A percentile compares a stretch with the other conserved stretches of the same genome.
These are phyloP conservation scores for Colistium nudipinnis DNA, from an alignment of 2,113 vertebrate genomes.

Conservation along the genomic window DNA sequence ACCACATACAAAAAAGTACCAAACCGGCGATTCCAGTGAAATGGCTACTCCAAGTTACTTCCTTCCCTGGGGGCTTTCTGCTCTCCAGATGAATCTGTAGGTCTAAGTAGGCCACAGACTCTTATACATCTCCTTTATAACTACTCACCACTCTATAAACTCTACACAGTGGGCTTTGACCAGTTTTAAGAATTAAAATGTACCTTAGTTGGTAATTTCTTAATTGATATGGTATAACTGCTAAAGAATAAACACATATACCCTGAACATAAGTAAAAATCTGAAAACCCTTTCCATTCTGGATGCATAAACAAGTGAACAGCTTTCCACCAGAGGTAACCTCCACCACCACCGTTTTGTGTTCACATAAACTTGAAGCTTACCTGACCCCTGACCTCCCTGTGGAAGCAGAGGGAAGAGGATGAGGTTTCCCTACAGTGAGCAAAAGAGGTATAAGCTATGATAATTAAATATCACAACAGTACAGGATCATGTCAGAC, in stretches of 20 bases:
- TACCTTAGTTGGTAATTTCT: not conserved
- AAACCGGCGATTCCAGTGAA: slow-evolving; percentile 20
- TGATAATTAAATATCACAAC: not conserved
- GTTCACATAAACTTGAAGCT: not conserved
- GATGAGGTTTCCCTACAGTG: not conserved
- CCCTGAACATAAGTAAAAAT: not conserved
- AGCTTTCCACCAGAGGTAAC: not conserved
- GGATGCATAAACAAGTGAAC: too few species aligned
- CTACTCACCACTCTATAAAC: slow-evolving; percentile 11
- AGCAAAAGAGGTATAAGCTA: slow-evolving; percentile 17
- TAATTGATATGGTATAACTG: not conserved
- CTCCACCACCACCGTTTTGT: not conserved
- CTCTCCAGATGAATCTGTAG: slow-evolving; percentile 59
- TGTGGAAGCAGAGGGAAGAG: not conserved
- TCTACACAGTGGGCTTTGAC: not conserved
- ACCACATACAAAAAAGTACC: not conserved
- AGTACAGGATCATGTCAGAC: not conserved
- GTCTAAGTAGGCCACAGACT: slow-evolving; percentile 66
- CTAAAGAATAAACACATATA: not conserved
- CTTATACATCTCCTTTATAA: slow-evolving; percentile 27
- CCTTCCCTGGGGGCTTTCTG: slow-evolving; percentile 30
- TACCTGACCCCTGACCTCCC: slow-evolving; percentile 37
- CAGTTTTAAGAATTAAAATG: not conserved
- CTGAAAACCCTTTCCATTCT: not conserved
- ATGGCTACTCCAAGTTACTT: slow-evolving; percentile 33